These are phyloP conservation scores for Zaprionus davidi DNA, from an alignment of 1,140 invertebrate genomes.

Conservation along the genomic window DNA sequence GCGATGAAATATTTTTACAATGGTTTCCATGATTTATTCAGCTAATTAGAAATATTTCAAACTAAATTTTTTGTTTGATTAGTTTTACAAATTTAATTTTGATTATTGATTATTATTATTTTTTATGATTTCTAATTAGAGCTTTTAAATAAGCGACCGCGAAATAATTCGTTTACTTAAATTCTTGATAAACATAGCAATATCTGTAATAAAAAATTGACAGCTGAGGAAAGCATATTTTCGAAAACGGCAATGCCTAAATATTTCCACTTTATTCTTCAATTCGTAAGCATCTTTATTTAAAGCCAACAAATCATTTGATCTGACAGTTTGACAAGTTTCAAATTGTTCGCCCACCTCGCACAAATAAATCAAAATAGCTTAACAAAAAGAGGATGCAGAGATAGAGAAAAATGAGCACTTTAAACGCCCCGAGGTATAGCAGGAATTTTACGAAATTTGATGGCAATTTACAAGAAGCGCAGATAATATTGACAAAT, in stretches of 20 bases:
- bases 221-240: too few species aligned
- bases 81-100: too few species aligned
- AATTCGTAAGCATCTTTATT: neutral
- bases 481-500: conserved; percentile 70
- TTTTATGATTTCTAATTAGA: too few species aligned
- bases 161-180: too few species aligned
- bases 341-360: conserved; percentile 39
- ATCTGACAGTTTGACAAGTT: conserved; percentile 44
- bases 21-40: neutral
- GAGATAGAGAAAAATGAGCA: conserved; percentile 4
- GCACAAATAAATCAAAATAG: conserved; percentile 48
- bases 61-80: too few species aligned
- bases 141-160: too few species aligned
- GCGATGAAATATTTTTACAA: neutral
- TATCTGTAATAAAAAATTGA: too few species aligned
- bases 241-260: neutral
- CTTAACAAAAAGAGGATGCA: conserved; percentile 5
- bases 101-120: too few species aligned
- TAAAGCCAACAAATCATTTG: conserved; percentile 24
- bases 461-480: conserved; percentile 47
- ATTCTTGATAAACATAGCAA: too few species aligned
- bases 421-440: conserved; percentile 38
- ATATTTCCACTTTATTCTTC: neutral
- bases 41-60: too few species aligned
- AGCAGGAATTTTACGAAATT: conserved; percentile 23